These are phyloP conservation scores for Epirrhoe alternata DNA, from an alignment of 2,888 invertebrate species.

Conservation along the genomic window DNA sequence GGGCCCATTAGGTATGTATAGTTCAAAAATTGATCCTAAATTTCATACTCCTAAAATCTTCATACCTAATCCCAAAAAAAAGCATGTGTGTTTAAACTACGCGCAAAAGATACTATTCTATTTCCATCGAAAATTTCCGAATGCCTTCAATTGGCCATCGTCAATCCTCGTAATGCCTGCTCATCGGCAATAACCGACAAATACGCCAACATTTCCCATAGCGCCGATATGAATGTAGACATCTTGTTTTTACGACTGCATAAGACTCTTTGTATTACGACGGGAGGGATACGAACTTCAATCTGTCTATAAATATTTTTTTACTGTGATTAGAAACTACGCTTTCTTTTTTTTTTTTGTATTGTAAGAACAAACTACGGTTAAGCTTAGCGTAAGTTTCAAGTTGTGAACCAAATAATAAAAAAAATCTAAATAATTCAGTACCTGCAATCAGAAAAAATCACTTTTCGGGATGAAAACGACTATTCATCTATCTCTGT, in stretches of 20 bases:
- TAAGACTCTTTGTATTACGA: slow-evolving; percentile 6
- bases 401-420: too few species aligned
- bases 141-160: slow-evolving; percentile 21
- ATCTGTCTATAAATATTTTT: neutral
- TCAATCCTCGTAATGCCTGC: slow-evolving; percentile 22
- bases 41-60: neutral
- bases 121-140: slow-evolving; percentile 6
- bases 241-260: slow-evolving; percentile 69
- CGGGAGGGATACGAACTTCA: slow-evolving; percentile 8
- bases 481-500: too few species aligned
- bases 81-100: neutral
- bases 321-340: too few species aligned
- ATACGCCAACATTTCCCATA: slow-evolving; percentile 40
- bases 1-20: too few species aligned
- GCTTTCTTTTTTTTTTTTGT: too few species aligned
- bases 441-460: too few species aligned
- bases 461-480: too few species aligned
- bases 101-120: neutral
- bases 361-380: too few species aligned
- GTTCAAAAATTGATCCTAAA: too few species aligned
- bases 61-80: neutral
- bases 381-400: too few species aligned
- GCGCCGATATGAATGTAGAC: slow-evolving; percentile 62
- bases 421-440: too few species aligned
- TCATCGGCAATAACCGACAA: slow-evolving; percentile 33